Percentiles rank a stretch among this genome's conserved stretches.
These are phyloP conservation scores for Tragulus kanchil DNA, from an alignment of 2,113 vertebrate species.

Conservation along the genomic window DNA sequence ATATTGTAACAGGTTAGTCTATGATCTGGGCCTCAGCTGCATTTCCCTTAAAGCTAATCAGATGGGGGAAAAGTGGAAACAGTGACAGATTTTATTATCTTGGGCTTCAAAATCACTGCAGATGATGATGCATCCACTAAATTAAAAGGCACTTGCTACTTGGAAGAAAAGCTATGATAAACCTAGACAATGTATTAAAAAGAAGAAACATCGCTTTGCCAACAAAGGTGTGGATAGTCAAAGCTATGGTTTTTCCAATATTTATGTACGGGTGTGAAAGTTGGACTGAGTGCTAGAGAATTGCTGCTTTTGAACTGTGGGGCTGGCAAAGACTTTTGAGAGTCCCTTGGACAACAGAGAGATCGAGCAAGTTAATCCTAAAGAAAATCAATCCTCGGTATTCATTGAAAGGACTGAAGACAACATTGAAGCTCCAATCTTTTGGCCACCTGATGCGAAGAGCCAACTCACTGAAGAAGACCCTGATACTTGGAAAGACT, in stretches of 20 bases:
- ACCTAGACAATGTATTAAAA: not conserved
- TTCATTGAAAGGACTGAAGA: not conserved
- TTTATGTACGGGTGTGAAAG: not conserved
- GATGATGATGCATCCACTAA: not conserved
- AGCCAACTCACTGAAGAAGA: not conserved
- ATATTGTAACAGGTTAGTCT: not conserved
- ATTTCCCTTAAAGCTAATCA: not conserved
- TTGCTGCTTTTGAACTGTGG: not conserved
- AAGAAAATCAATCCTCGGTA: not conserved
- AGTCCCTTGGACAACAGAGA: not conserved
- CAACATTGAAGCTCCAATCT: not conserved
- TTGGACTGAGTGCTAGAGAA: not conserved
- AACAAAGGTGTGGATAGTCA: not conserved
- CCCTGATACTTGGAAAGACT: not conserved
- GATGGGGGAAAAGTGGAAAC: not conserved
- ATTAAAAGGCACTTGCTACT: not conserved
- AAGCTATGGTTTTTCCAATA: not conserved
- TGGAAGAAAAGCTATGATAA: not conserved
- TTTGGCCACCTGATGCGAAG: not conserved
- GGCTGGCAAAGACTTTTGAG: not conserved
- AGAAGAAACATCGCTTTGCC: not conserved
- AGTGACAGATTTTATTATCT: not conserved
- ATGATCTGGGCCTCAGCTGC: constrained; percentile 42
- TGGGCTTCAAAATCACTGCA: not conserved
- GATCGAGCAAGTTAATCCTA: not conserved